Conservation (phyloP, 2,113 vertebrate genomes). For the Burhinus bistriatus region DNA sequence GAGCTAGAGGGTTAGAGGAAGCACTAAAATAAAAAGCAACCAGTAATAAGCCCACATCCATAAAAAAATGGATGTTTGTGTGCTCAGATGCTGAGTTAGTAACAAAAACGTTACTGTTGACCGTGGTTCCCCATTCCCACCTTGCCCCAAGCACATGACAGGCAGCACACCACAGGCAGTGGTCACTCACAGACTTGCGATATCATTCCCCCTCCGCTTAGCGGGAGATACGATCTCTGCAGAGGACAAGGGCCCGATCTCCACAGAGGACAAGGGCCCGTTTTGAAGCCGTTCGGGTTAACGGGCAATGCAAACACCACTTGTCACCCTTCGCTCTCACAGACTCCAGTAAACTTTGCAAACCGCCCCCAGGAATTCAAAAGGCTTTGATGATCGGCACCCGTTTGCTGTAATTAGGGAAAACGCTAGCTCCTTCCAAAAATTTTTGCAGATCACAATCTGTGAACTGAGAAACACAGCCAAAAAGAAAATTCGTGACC, state of each 20-base stretch:
- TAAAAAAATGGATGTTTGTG: not conserved
- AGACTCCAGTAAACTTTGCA: not conserved
- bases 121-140: not conserved
- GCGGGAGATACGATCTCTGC: rapidly evolving
- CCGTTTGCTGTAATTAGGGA: not conserved
- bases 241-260: rapidly evolving
- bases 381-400: not conserved
- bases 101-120: not conserved
- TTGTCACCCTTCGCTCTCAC: rapidly evolving
- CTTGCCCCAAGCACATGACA: not conserved
- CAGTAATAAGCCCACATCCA: not conserved
- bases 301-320: not conserved
- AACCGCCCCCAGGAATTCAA: not conserved
- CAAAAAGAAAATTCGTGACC: not conserved
- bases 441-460: not conserved
- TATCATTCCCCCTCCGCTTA: rapidly evolving
- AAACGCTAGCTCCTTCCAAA: not conserved
- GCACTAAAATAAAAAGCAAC: not conserved
- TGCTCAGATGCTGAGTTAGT: not conserved
- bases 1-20: not conserved
- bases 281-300: not conserved
- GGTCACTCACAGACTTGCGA: not conserved
- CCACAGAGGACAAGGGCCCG: not conserved
- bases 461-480: not conserved
- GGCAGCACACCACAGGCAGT: not conserved